These are phyloP conservation scores for Monochamus saltuarius DNA, from an alignment of 1,140 invertebrate genomes.

Conservation along the genomic window DNA sequence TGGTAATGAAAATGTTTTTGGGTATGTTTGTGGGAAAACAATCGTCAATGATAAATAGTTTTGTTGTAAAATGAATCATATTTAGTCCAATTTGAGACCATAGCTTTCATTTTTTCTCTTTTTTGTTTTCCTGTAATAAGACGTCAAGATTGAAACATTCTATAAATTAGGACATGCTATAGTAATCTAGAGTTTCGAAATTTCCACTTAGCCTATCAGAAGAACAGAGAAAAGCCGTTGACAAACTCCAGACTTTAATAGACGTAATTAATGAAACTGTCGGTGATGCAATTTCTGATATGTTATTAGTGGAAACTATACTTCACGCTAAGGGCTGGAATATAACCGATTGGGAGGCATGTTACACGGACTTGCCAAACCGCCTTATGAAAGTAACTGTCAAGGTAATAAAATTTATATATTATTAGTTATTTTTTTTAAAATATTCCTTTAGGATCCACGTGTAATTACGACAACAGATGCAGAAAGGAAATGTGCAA, in stretches of 20 bases:
- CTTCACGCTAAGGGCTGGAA: constrained; percentile 79
- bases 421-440: neutral
- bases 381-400: constrained; percentile 86
- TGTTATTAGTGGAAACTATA: constrained; percentile 92
- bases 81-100: no score
- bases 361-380: constrained; percentile 87
- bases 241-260: constrained; percentile 67
- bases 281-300: constrained; percentile 95
- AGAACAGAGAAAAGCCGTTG: constrained; percentile 57
- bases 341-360: constrained; percentile 74
- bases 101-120: no score
- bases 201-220: constrained; percentile 46
- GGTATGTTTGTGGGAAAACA: no score
- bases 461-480: constrained; percentile 81
- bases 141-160: no score
- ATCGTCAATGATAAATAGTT: no score
- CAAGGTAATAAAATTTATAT: constrained; percentile 50
- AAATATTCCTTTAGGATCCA: constrained; percentile 65
- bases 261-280: constrained; percentile 94
- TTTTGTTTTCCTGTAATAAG: no score
- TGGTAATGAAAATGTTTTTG: no score
- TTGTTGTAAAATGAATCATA: no score
- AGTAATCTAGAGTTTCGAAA: neutral
- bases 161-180: no score
- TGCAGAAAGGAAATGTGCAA: constrained; percentile 77